Conservation (phyloP, 2,888 invertebrate genomes). For the Pseudanteris insignis region DNA sequence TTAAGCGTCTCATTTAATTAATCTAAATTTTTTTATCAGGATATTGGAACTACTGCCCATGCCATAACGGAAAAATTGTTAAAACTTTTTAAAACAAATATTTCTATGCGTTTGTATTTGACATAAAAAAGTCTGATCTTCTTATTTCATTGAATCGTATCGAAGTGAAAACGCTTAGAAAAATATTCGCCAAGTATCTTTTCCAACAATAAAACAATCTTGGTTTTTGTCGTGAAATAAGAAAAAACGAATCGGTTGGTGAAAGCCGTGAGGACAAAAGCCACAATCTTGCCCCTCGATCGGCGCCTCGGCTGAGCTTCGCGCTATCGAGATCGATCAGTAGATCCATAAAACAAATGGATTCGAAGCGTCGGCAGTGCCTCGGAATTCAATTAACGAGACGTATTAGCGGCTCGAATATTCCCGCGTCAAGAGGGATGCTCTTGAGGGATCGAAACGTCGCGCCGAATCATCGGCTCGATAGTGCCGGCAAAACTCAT, state of each 20-base stretch:
- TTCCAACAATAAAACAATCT: too few species aligned
- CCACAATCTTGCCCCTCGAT: neutral
- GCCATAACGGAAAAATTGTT: constrained; percentile 48
- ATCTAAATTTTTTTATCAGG: constrained; percentile 40
- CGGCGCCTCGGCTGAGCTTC: neutral
- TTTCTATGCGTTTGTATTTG: too few species aligned
- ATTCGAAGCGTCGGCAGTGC: constrained; percentile 29
- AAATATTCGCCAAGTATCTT: too few species aligned
- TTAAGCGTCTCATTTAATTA: neutral
- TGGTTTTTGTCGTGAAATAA: too few species aligned
- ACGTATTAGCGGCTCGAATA: constrained; percentile 40
- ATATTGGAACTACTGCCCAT: constrained; percentile 49
- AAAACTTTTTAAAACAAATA: constrained; percentile 38
- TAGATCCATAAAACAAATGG: constrained; percentile 34
- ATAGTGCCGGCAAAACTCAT: constrained; percentile 24
- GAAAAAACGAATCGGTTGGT: too few species aligned
- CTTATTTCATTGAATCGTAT: too few species aligned
- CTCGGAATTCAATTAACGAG: constrained; percentile 38
- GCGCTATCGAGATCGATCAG: too few species aligned
- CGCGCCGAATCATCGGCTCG: constrained; percentile 44
- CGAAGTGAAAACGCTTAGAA: too few species aligned
- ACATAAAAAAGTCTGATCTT: too few species aligned
- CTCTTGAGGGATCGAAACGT: constrained; percentile 39
- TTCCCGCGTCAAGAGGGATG: constrained; percentile 16
- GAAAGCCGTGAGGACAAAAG: too few species aligned